These are phyloP conservation scores for Platalea minor DNA, from an alignment of 2,797 vertebrate species.

Conservation along the genomic window DNA sequence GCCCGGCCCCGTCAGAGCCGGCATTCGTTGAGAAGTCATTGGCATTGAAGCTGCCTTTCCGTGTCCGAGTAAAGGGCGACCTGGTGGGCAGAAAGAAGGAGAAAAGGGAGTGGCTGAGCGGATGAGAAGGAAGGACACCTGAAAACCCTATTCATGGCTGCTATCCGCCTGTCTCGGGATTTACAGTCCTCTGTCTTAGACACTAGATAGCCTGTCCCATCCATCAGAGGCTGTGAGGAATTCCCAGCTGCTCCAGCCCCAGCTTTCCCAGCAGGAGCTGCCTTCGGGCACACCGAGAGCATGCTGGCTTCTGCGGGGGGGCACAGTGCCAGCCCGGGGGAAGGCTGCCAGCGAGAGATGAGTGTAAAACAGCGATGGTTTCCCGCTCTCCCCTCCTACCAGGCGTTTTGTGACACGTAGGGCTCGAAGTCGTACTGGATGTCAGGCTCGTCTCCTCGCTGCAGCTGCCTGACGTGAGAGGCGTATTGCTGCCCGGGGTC, in stretches of 20 bases:
- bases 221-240: fast-evolving
- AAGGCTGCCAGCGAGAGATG: fast-evolving
- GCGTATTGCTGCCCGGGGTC: conserved; percentile 95
- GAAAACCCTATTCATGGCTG: background rate
- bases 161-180: fast-evolving
- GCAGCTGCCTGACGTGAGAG: conserved; percentile 87
- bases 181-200: background rate
- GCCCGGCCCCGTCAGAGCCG: background rate
- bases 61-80: conserved; percentile 74
- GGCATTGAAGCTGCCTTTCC: conserved; percentile 84
- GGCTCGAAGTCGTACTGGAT: conserved; percentile 86
- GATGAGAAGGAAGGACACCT: background rate
- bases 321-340: background rate
- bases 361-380: fast-evolving
- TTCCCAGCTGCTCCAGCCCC: background rate
- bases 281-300: background rate
- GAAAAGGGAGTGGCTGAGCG: fast-evolving
- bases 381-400: conserved; percentile 37
- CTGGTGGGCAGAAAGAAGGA: background rate
- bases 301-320: background rate
- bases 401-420: conserved; percentile 73
- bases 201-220: fast-evolving
- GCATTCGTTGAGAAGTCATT: conserved; percentile 20
- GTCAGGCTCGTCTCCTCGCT: conserved; percentile 83
- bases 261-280: background rate